These are phyloP conservation scores for Bradypodion pumilum DNA, from an alignment of 2,797 vertebrate species.

Conservation along the genomic window DNA sequence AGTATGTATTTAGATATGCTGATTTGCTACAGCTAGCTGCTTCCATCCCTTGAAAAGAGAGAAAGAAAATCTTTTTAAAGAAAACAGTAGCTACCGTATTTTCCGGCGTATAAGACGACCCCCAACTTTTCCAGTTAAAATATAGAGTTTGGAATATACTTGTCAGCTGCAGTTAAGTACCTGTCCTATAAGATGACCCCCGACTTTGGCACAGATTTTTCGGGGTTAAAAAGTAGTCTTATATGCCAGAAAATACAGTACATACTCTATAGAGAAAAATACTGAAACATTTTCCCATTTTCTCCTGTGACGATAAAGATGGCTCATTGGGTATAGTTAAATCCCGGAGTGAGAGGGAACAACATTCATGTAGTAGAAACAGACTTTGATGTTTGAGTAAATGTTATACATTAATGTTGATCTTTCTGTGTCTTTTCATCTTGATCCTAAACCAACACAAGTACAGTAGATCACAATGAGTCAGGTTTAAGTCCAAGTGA, in stretches of 20 bases:
- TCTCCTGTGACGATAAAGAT: neutral
- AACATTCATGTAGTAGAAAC: neutral
- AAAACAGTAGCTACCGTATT: neutral
- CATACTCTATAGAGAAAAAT: neutral
- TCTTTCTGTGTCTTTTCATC: neutral
- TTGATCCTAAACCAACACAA: neutral
- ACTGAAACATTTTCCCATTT: neutral
- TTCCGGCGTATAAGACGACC: too few species aligned
- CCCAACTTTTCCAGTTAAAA: too few species aligned
- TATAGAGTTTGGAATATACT: too few species aligned
- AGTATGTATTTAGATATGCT: constrained; percentile 78
- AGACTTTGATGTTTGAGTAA: neutral
- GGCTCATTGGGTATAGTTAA: constrained; percentile 6
- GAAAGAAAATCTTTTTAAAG: constrained; percentile 12
- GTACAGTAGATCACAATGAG: neutral
- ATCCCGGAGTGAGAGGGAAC: neutral
- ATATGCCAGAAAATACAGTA: too few species aligned
- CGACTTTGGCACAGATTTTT: too few species aligned
- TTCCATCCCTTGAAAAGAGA: constrained; percentile 88
- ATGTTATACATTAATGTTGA: neutral
- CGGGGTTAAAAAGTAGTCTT: too few species aligned
- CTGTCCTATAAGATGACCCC: too few species aligned
- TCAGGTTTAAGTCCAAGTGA: neutral
- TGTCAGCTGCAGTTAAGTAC: too few species aligned
- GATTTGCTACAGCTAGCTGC: constrained; percentile 84